Conservation (phyloP, 1,140 invertebrate genomes). For the Panulirus ornatus region DNA sequence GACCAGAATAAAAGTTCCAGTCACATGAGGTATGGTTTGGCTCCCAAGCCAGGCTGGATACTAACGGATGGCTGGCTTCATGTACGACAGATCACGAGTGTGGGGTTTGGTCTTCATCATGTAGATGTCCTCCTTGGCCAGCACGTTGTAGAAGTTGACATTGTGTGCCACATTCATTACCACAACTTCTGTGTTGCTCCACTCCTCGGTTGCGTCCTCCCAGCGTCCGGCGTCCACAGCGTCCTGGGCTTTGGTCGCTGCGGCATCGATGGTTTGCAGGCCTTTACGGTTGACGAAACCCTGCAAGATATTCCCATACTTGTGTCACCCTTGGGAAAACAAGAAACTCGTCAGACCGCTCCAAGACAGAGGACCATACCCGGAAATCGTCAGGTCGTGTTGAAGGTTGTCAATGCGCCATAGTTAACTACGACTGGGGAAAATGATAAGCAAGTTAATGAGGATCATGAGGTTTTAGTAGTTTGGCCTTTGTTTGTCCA, state of each 20-base stretch:
- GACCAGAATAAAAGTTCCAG: too few species aligned
- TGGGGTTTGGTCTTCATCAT: neutral
- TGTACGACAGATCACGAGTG: constrained; percentile 61
- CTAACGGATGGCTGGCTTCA: constrained; percentile 70
- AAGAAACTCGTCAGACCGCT: too few species aligned
- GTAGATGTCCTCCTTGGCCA: constrained; percentile 78
- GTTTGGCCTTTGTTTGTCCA: too few species aligned
- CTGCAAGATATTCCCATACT: constrained; percentile 75
- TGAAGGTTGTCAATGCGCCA: too few species aligned
- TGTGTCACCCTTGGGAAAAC: too few species aligned
- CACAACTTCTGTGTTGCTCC: constrained; percentile 83
- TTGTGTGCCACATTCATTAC: constrained; percentile 81
- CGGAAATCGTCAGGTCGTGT: too few species aligned
- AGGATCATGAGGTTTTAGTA: too few species aligned
- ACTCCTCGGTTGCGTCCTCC: constrained; percentile 82
- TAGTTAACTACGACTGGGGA: too few species aligned
- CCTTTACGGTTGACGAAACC: constrained; percentile 80
- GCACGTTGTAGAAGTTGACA: constrained; percentile 90
- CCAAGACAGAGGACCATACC: too few species aligned
- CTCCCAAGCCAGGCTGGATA: too few species aligned
- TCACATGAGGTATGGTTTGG: neutral
- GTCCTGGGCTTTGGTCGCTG: constrained; percentile 77
- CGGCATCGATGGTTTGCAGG: constrained; percentile 77
- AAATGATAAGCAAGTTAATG: too few species aligned
- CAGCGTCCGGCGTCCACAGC: constrained; percentile 79